Evolutionary conservation across 2,113 vertebrate species (phyloP), one percentile per base, ranked within the genome.

Genomic region (Hucho hucho): DNA sequence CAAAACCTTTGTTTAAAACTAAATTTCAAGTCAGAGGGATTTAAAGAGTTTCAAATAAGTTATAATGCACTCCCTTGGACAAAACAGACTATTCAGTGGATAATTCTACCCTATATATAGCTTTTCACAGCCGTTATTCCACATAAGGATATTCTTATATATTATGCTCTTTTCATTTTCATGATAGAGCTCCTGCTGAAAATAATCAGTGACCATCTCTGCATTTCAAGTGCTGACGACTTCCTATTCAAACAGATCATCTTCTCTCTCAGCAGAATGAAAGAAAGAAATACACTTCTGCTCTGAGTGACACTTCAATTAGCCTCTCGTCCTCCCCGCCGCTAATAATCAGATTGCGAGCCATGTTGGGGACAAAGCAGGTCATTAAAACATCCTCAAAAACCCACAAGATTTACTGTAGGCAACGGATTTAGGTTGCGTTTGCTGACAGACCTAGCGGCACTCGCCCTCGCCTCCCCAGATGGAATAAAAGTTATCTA

Each of bases 271-370:
- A 77, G 59, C 73, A 82, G 29, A 81, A 68, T 63, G 64, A 75
- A 82, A 24, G 70, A 76, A 75, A 76, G 63, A 75, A 77, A 76
- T 72, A 83, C 85, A 83, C 82, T 84, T 82, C 69, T 78, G 79
- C n/a, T 20, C 77, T 89, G 89, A 93, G 78, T 92, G 92, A 91
- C 92, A 93, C 88, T 92, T 93, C 90, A 93, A 92, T 93, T 94
- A 92, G 84, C 87, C 89, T 85, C 70, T 81, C 80, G 75, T 89
- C 81, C 84, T 86, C 79, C 63, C 61, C 49, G 75, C 49, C 56
- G 69, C 87, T 89, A 89, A 90, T 90, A 92, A 93, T 91, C 87
- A 91, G 91, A 93, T 92, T 69, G 84, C 77, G 77, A 87, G 83
- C 59, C 70, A 43, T 89, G 87, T 79, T 87, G 79, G 84, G 86